Evolutionary conservation across 2,888 invertebrate species (phyloP).

Genomic region (Meteorus colon): DNA sequence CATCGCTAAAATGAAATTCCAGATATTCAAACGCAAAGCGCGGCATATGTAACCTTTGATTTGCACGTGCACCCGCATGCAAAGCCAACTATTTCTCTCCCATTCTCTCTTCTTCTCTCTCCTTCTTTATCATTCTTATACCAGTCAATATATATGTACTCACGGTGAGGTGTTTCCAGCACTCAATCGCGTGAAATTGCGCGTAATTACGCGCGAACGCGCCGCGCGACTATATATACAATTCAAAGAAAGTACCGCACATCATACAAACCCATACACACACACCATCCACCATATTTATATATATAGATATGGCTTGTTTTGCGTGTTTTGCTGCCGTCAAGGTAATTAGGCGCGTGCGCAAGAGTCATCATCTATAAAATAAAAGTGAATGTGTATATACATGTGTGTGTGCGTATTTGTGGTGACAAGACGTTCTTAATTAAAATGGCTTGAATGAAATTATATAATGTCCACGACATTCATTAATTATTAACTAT

Average conservation of each 20-base stretch:
- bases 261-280: background rate
- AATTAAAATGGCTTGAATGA: background rate
- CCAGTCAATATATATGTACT: slow-evolving; percentile 11
- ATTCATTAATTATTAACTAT: slow-evolving; percentile 6
- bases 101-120: background rate
- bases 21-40: slow-evolving; percentile 15
- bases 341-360: slow-evolving; percentile 29
- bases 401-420: background rate
- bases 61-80: background rate
- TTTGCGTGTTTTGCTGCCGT: slow-evolving; percentile 17
- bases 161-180: slow-evolving; percentile 54
- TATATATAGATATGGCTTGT: background rate
- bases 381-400: background rate
- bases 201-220: slow-evolving; percentile 59
- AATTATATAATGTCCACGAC: background rate
- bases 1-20: slow-evolving; percentile 6
- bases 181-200: slow-evolving; percentile 64
- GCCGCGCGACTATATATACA: slow-evolving; percentile 57
- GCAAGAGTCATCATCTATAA: slow-evolving; percentile 9
- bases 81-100: background rate
- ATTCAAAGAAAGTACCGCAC: slow-evolving; percentile 62
- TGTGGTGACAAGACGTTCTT: slow-evolving; percentile 20
- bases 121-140: slow-evolving; percentile 3
- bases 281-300: background rate
- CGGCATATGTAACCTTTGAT: slow-evolving; percentile 15